A percentile compares a stretch with the other conserved stretches of the same genome.
Conservation (phyloP, 2,113 vertebrate species). For the Notarius quadriscutis region DNA sequence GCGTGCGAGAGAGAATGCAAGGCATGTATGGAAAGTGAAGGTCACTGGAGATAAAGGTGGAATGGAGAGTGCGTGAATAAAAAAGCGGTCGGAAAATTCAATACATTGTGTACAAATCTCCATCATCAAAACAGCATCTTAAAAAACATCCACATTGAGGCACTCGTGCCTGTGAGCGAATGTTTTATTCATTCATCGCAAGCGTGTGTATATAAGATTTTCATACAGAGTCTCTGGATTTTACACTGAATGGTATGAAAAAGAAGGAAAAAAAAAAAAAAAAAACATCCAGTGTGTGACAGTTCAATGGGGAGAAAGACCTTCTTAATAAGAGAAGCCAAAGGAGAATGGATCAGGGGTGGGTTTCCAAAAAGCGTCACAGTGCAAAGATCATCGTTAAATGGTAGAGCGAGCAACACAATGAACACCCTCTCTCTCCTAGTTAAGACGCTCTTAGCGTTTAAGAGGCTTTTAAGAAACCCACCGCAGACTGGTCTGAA, state of each 20-base stretch:
- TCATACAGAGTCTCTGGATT: background rate
- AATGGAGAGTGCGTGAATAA: constrained; percentile 11
- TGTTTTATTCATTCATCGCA: background rate
- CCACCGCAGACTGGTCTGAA: no score
- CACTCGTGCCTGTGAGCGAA: background rate
- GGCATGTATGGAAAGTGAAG: constrained; percentile 45
- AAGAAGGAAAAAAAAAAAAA: background rate
- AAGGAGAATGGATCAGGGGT: background rate
- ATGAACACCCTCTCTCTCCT: no score
- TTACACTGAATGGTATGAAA: background rate
- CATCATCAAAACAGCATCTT: constrained; percentile 44
- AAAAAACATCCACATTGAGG: constrained; percentile 17
- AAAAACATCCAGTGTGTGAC: background rate
- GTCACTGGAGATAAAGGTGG: constrained; percentile 41
- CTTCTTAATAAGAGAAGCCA: background rate
- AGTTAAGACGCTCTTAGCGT: no score
- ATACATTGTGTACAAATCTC: background rate
- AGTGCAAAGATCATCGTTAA: no score
- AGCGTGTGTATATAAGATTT: no score
- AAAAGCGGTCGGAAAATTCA: background rate
- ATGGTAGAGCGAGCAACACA: no score
- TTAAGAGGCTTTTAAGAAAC: no score
- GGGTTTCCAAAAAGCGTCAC: no score
- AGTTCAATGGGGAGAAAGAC: background rate
- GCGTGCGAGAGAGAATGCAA: constrained; percentile 41